Base-by-base conservation (phyloP, 2,888 invertebrate species). In the Scaptomyza tumidula region DNA sequence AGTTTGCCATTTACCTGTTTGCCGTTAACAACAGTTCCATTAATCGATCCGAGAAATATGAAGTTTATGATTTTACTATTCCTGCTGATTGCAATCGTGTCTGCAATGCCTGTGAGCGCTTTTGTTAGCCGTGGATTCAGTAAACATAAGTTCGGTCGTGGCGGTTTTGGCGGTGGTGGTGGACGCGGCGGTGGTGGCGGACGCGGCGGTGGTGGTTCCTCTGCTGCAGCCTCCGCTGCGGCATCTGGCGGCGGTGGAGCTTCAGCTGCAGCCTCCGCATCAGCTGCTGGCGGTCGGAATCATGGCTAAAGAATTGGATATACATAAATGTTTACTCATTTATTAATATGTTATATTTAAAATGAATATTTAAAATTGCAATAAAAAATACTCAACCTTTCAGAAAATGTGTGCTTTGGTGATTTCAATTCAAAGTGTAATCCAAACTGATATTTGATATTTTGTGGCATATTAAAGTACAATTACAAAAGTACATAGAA, bases 31-130 rank as follows among this genome's bases (percentile, higher is more conserved):
- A 45, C 55, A 59, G 27, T 56, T 63, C 7, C 19, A 62, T 33
- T 29, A 2, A 53, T 13, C 54, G 29, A 67, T 46, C 16, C 33
- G 7, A 49, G 9, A 41, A 72, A 71, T 2, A 90, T 90, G 90
- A 90, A 89, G 70, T 69, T 83, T 37, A 53, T 89, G n/a, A 65
- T 90, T 58, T 70, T 88, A 33, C 61, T 90, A 14, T 77, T 85
- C 13, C 60, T 91, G 57, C 24, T 88, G 72, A 74, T 90, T 67
- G 89, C 88, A 11, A 82, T 66, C 13, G 78, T 59, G 31, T 61
- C 79, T 35, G 89, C 90, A 2, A 3, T 77, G 60, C 89, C 60
- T 39, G 52, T 44, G 35, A 57, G 27, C 11, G 52, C 50, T 6
- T 50, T 4, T 0, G 24, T 9, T 6, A 1, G n/a, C 6, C 16